Evolutionary conservation across 2,888 invertebrate species (phyloP).

Genomic region (Acleris emargana): DNA sequence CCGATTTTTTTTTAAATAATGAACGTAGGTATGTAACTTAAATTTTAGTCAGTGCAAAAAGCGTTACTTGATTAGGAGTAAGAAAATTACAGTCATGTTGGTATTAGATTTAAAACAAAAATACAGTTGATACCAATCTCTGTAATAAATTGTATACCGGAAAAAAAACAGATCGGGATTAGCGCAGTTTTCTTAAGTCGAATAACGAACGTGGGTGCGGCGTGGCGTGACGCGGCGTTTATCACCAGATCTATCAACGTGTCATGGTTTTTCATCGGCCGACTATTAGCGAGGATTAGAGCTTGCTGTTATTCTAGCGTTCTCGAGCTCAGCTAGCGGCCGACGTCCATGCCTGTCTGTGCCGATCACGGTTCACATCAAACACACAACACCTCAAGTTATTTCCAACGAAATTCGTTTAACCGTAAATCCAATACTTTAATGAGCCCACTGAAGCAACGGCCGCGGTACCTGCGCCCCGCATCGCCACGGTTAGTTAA

Average conservation of each 20-base stretch:
- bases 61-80: not conserved
- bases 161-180: slow-evolving; percentile 61
- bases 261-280: slow-evolving; percentile 58
- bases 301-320: slow-evolving; percentile 45
- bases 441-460: slow-evolving; percentile 66
- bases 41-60: slow-evolving; percentile 3
- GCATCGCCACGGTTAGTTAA: slow-evolving; percentile 67
- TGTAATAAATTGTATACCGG: slow-evolving; percentile 61
- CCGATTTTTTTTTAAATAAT: too few relatives aligned
- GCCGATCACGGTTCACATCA: not conserved
- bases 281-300: slow-evolving; percentile 57
- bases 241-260: slow-evolving; percentile 62
- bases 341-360: too few relatives aligned
- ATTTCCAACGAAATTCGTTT: slow-evolving; percentile 58
- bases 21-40: too few relatives aligned
- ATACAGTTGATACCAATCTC: slow-evolving; percentile 60
- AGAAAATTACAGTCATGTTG: not conserved
- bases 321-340: slow-evolving; percentile 11
- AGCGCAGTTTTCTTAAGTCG: slow-evolving; percentile 62
- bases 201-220: slow-evolving; percentile 53
- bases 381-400: slow-evolving; percentile 40
- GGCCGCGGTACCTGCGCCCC: slow-evolving; percentile 62
- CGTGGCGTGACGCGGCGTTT: slow-evolving; percentile 59
- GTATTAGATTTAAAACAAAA: slow-evolving; percentile 53
- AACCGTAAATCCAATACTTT: slow-evolving; percentile 80